Evolutionary conservation across 2,113 vertebrate species (phyloP).

Genomic region (Synchiropus splendidus): DNA sequence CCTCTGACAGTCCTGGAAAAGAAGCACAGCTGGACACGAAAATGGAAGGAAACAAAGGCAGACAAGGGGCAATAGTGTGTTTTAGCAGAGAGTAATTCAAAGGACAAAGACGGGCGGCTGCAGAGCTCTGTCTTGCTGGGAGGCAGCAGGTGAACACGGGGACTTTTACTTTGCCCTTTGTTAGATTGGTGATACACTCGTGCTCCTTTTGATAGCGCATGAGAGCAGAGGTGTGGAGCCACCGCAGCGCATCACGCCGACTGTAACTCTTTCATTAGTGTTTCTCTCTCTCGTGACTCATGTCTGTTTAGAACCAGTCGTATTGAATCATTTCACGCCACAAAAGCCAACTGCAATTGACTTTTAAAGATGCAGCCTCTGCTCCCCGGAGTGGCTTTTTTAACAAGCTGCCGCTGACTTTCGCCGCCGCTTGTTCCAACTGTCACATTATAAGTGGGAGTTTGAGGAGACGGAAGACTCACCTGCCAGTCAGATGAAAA

Average conservation of each 20-base stretch:
- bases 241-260: slow-evolving; percentile 1
- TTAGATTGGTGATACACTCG: slow-evolving; percentile 20
- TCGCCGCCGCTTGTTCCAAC: too few relatives aligned
- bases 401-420: too few relatives aligned
- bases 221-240: slow-evolving; percentile 11
- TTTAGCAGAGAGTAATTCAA: slow-evolving; percentile 1
- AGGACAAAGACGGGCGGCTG: slow-evolving; percentile 6
- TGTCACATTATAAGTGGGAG: too few relatives aligned
- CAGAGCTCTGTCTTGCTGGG: slow-evolving; percentile 13
- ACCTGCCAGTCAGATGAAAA: too few relatives aligned
- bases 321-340: too few relatives aligned
- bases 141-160: slow-evolving; percentile 29
- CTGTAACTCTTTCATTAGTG: slow-evolving; percentile 12
- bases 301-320: neutral
- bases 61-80: neutral
- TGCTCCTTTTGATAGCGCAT: slow-evolving; percentile 15
- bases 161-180: slow-evolving; percentile 9
- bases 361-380: too few relatives aligned
- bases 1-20: neutral
- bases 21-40: slow-evolving; percentile 15
- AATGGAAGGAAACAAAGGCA: neutral
- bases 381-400: too few relatives aligned
- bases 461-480: too few relatives aligned
- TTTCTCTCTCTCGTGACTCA: slow-evolving; percentile 14
- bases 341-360: too few relatives aligned